phyloP scores from a whole-genome alignment of 2,113 vertebrate species.

The Phalacrocorax brasilianus region DNA sequence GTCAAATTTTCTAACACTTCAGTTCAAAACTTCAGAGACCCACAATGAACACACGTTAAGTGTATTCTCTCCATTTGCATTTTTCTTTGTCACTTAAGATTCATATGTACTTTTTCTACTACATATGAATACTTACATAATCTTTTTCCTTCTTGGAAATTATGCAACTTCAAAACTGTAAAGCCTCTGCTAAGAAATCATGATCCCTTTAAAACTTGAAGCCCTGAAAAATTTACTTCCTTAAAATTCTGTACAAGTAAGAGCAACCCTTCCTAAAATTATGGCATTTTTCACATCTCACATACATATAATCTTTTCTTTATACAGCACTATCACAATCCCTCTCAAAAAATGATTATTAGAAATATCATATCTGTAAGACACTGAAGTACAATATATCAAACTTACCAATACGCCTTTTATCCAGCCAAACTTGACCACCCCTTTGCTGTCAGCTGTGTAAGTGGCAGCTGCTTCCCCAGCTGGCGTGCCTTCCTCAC shows the following conservation, averaged over 20 bases:
- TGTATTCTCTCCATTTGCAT: not conserved
- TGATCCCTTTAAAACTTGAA: not conserved
- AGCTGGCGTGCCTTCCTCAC: constrained; percentile 90
- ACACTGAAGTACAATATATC: not conserved
- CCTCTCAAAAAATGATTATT: not conserved
- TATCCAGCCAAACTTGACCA: constrained; percentile 97
- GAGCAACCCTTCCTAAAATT: not conserved
- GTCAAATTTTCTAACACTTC: not conserved
- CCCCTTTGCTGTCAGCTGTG: constrained; percentile 87
- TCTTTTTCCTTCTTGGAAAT: not conserved
- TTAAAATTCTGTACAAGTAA: not conserved
- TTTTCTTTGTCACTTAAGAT: too few relatives aligned
- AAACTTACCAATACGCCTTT: constrained; percentile 94
- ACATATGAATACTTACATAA: not conserved
- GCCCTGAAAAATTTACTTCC: not conserved
- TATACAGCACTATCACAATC: not conserved
- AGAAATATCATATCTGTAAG: not conserved
- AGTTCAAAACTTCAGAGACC: not conserved
- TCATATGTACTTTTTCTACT: not conserved
- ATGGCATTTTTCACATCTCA: not conserved
- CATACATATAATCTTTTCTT: not conserved
- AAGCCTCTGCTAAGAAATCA: not conserved
- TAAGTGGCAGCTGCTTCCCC: constrained; percentile 89
- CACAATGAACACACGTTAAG: not conserved
- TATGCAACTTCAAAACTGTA: not conserved